Evolutionary conservation across 2,888 invertebrate genomes (phyloP), one percentile per base, ranked within the genome.

Genomic region (Xestia sexstrigata): DNA sequence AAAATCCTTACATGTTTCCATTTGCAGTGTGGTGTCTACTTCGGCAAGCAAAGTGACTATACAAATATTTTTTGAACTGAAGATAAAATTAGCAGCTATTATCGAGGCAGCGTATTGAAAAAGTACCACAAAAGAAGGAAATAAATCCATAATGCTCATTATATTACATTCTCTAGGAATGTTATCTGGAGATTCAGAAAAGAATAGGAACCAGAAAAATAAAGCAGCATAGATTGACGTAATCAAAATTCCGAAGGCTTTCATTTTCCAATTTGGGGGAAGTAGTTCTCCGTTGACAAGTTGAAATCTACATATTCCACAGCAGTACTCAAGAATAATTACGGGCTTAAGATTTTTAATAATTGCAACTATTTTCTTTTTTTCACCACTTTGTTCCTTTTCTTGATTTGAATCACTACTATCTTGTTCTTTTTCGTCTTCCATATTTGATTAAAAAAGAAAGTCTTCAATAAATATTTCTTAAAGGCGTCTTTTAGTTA

Each of bases 81-180:
- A 87, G n/a, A 70, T 91, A 85, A n/a, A 90, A 83, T 49, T 86
- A 76, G 26, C 63, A 17, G 45, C 35, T 39, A 77, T 52, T 35
- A 90, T 69, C 3, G 88, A 84, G 7, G 90, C 88, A 23, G 87
- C 78, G 72, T 91, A 92, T 77, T 94, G 92, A 17, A 90, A 52
- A 3, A 93, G 58, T 9, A 89, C 87, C 0, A 92, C 79, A 13
- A 90, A 20, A 7, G 87, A 35, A 52, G 77, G 39, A 30, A 77
- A 52, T 9, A 35, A 0, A 23, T 69, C 35, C 52, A 76, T n/a
- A 26, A 5, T 17, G 0, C 26, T 15, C 23, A 66, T 39, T 7
- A 26, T 17, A 17, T 5, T 17, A 30, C 35, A 35, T 35, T 35
- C 20, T 30, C 0, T 17, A 20, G 0, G 2, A 76, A n/a, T 2